A percentile compares a stretch with the other conserved stretches of the same genome.
phyloP scores from a whole-genome alignment of 2,888 invertebrate genomes.

The Heliconius aoede region DNA sequence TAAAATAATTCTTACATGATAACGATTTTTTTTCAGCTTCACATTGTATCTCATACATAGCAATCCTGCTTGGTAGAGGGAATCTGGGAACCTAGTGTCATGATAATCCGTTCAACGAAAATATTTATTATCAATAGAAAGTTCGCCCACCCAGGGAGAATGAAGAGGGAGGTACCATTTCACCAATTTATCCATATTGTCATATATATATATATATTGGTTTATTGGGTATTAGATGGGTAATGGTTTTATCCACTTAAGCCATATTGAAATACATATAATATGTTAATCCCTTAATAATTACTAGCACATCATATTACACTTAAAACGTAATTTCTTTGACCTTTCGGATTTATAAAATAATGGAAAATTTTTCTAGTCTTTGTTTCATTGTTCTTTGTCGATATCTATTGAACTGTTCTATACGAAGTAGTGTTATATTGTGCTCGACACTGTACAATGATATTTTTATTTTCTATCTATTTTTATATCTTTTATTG shows the following conservation, averaged over 20 bases:
- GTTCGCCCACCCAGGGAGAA: no score
- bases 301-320: no score
- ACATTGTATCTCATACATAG: background rate
- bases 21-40: background rate
- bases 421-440: slow-evolving; percentile 11
- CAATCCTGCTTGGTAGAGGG: background rate
- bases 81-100: background rate
- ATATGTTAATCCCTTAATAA: no score
- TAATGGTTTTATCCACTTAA: no score
- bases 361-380: background rate
- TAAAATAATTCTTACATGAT: background rate
- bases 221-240: no score
- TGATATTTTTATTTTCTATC: background rate
- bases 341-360: background rate
- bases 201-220: no score
- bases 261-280: no score
- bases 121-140: no score
- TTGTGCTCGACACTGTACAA: background rate
- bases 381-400: slow-evolving; percentile 7
- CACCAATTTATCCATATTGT: no score
- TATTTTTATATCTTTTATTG: background rate
- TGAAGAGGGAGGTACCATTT: no score
- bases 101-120: no score
- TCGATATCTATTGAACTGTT: slow-evolving; percentile 3
- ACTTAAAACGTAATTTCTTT: background rate